phyloP scores from a whole-genome alignment of 2,113 vertebrate species.

The Capreolus pygargus region DNA sequence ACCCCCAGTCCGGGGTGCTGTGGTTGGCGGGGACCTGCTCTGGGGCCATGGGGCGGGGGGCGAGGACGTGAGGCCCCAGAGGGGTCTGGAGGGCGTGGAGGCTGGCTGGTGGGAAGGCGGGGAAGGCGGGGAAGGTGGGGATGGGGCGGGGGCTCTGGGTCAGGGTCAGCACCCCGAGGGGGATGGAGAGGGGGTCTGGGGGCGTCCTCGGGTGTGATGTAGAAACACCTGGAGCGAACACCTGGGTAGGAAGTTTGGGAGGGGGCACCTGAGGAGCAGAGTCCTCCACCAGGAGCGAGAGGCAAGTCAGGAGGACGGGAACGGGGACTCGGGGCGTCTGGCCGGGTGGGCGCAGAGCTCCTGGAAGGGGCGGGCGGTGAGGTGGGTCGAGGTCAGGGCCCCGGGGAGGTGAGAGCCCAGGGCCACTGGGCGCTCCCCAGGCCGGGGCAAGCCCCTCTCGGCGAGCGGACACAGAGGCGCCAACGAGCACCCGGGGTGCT shows the following conservation, averaged over 20 bases:
- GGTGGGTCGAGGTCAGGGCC: neutral
- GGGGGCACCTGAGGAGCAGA: neutral
- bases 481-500: neutral
- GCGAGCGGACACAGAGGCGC: neutral
- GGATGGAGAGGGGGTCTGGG: neutral
- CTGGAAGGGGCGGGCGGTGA: neutral
- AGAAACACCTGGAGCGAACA: neutral
- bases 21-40: constrained; percentile 53
- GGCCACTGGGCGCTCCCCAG: accelerated
- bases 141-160: too few species aligned
- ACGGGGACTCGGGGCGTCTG: neutral
- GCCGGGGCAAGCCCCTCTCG: neutral
- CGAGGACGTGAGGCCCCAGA: neutral
- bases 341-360: neutral
- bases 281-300: neutral
- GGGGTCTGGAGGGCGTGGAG: constrained; percentile 5
- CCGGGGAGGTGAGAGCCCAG: neutral
- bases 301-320: neutral
- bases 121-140: too few species aligned
- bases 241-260: neutral
- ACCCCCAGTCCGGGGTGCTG: constrained; percentile 50
- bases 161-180: neutral
- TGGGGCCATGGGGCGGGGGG: constrained; percentile 35
- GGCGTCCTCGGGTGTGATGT: neutral
- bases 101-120: neutral